phyloP scores from a whole-genome alignment of 2,113 vertebrate species.

The Archilochus colubris region DNA sequence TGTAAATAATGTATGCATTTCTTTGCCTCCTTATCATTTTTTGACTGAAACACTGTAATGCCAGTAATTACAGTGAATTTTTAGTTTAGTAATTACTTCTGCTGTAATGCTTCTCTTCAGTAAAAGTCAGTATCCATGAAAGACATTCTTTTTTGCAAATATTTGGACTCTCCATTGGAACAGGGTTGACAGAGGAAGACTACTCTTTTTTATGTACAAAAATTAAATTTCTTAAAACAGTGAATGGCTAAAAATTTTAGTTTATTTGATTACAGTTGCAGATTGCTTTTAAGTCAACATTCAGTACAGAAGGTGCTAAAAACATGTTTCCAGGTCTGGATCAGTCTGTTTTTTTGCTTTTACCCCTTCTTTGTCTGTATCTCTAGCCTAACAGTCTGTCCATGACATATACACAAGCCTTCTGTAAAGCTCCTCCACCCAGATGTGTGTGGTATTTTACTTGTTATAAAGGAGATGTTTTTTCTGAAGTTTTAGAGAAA shows the following conservation, averaged over 20 bases:
- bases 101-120: neutral
- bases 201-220: neutral
- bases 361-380: neutral
- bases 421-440: neutral
- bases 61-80: neutral
- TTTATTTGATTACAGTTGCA: neutral
- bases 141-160: neutral
- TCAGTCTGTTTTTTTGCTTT: neutral
- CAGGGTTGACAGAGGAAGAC: neutral
- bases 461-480: neutral
- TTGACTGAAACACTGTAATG: neutral
- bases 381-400: neutral
- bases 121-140: neutral
- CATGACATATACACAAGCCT: neutral
- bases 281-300: neutral
- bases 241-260: neutral
- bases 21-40: neutral
- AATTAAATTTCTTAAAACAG: neutral
- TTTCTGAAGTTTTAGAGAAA: neutral
- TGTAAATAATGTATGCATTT: neutral
- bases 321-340: neutral
- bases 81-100: neutral
- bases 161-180: neutral
- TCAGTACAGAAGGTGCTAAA: neutral
- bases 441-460: neutral